A percentile compares a stretch with the other conserved stretches of the same genome.
Conservation (phyloP, 2,888 invertebrate species). For the Tachina fera region DNA sequence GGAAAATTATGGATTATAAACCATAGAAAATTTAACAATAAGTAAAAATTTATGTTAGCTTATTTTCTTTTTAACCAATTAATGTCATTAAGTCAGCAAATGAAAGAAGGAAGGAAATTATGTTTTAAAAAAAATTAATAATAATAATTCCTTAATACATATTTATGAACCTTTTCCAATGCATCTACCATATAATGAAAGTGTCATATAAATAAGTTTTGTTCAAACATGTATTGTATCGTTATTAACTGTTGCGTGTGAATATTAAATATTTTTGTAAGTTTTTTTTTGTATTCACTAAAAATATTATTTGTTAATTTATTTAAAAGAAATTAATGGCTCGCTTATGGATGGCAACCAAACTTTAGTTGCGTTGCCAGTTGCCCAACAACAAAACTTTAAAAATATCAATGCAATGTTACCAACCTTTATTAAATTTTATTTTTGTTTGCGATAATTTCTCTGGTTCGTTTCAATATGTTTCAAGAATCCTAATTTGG, state of each 20-base stretch:
- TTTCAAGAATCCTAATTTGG: too few species aligned
- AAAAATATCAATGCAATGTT: too few species aligned
- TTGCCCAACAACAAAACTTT: too few species aligned
- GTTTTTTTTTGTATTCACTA: too few species aligned
- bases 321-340: too few species aligned
- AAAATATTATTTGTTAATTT: too few species aligned
- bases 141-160: background rate
- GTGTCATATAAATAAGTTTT: slow-evolving; percentile 7
- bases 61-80: background rate
- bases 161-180: too few species aligned
- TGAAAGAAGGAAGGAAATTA: slow-evolving; percentile 45
- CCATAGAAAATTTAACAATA: background rate
- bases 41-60: background rate
- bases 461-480: too few species aligned
- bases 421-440: too few species aligned
- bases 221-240: background rate
- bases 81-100: background rate
- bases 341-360: too few species aligned
- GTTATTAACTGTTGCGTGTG: background rate
- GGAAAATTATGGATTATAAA: background rate
- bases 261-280: background rate
- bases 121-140: slow-evolving; percentile 4
- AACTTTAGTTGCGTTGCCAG: too few species aligned
- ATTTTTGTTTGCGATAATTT: too few species aligned
- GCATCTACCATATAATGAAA: background rate